A percentile compares a stretch with the other conserved stretches of the same genome.
phyloP scores from a whole-genome alignment of 23 tunicate genomes.

The Ciona savignyi region DNA sequence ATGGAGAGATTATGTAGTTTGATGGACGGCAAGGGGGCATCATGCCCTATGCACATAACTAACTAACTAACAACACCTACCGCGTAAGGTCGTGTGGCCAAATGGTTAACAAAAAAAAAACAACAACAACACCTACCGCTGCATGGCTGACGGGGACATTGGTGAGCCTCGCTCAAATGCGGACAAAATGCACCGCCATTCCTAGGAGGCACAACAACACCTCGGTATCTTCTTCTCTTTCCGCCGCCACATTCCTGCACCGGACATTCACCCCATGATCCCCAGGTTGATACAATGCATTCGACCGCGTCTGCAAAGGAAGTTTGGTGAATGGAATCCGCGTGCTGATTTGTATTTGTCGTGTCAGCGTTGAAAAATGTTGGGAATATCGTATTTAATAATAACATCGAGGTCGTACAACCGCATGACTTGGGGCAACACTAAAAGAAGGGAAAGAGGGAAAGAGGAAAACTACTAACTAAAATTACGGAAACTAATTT shows the following conservation, averaged over 20 bases:
- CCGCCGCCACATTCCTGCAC: constrained; percentile 98
- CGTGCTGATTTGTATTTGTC: no score
- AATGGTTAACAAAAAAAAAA: no score
- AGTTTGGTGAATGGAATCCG: not conserved
- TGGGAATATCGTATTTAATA: not conserved
- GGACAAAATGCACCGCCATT: constrained; percentile 92
- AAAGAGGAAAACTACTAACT: no score
- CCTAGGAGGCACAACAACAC: constrained; percentile 54
- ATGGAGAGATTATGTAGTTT: no score
- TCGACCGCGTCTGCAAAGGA: constrained; percentile 47
- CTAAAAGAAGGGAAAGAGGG: no score
- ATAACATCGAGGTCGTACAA: no score
- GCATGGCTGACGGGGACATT: constrained; percentile 71
- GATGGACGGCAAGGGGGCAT: no score
- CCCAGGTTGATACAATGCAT: constrained; percentile 76
- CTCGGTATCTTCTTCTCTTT: constrained; percentile 58
- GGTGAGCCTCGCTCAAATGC: constrained; percentile 83
- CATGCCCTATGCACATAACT: no score
- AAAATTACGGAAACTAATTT: no score
- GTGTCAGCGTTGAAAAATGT: not conserved
- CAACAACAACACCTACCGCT: constrained; percentile 48
- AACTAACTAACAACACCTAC: no score
- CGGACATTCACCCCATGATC: constrained; percentile 88
- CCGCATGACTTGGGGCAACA: no score
- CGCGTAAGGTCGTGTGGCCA: no score